Evolutionary conservation across 35 echinoderm and acorn worm species (phyloP), one percentile per base, ranked within the genome.

Genomic region (Holothuria glaberrima): DNA sequence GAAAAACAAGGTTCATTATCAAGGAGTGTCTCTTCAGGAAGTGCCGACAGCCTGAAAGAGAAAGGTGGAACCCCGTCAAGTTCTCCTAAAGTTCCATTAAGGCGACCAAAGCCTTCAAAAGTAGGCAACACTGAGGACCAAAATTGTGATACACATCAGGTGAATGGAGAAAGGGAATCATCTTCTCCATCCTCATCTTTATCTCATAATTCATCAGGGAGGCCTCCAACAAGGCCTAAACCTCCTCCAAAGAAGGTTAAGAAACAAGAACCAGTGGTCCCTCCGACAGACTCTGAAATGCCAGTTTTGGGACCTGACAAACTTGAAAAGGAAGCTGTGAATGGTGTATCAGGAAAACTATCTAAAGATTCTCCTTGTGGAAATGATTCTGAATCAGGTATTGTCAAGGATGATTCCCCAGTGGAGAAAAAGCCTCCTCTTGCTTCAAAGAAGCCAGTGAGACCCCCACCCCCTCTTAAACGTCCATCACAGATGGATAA

Each of bases 381-480:
- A 65, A 41, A 41, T 21, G 17, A 2, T 20, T 21, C 10, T 6
- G 13, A 45, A 34, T 19, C 25, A 76, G 35, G 46, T 45, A 38
- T 22, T 31, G 24, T n/a, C 35, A 33, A 44, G 25, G 46, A 5
- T 76, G 30, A 45, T 76, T n/a, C 46, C 17, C 13, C 14, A 31
- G 14, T 17, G 12, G 13, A 9, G 34, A 76, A 76, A 44, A 76
- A 76, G 41, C 2, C 30, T 76, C 9, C 72, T 14, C 33, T 20
- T n/a, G n/a, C n/a, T 3, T 24, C 36, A 19, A 17, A 34, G 19
- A 76, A 45, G 46, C 72, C 72, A 48, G 41, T 10, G 9, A 48
- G 72, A 76, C 72, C 72, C 20, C 72, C 72, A 34, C 72, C 72
- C 46, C 72, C 72, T 3, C 13, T 35, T 5, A 76, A 76, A 76